Base-by-base conservation (phyloP, 2,888 invertebrate species). In the Phrixothrix hirtus region DNA sequence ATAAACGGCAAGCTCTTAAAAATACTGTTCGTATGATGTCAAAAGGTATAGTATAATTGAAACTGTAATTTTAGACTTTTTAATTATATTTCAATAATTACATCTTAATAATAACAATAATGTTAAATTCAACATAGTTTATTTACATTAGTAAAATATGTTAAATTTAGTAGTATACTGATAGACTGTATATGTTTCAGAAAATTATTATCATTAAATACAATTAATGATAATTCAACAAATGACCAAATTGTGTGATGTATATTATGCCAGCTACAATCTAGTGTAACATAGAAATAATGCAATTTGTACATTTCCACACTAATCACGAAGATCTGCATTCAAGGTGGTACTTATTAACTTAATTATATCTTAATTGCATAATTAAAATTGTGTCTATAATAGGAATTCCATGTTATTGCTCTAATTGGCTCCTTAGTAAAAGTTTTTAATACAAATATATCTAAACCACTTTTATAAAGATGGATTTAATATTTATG, bases 21-120 rank as follows among this genome's bases (percentile, higher is more conserved):
- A 97, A 97, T 75, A 95, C 96, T n/a, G 95, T 95, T 60, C 83
- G 92, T 68, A 91, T 92, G 92, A 92, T 92, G 91, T 89, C 89
- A 42, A 90, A 89, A 78, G 87, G 89, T 64, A 87, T 88, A 85
- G 87, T 87, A 63, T 87, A 85, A 71, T 58, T 42, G 26, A 37
- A 26, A 37, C 53, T 51, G 50, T 51, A 44, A 51, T 51, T 21
- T 51, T 34, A 39, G 32, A 43, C 49, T 13, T 11, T 43, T 11
- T n/a, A 12, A 32, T 27, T 43, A 36, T 36, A 44, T 13, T 29
- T 27, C 32, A 34, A 14, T 37, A 32, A 43, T 34, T 38, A 50
- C n/a, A n/a, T n/a, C n/a, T n/a, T n/a, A n/a, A n/a, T n/a, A n/a
- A n/a, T n/a, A n/a, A n/a, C n/a, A 13, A 34, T 30, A 35, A 12